A percentile compares a stretch with the other conserved stretches of the same genome.
phyloP scores from a whole-genome alignment of 2,113 vertebrate genomes.

The Condylura cristata region DNA sequence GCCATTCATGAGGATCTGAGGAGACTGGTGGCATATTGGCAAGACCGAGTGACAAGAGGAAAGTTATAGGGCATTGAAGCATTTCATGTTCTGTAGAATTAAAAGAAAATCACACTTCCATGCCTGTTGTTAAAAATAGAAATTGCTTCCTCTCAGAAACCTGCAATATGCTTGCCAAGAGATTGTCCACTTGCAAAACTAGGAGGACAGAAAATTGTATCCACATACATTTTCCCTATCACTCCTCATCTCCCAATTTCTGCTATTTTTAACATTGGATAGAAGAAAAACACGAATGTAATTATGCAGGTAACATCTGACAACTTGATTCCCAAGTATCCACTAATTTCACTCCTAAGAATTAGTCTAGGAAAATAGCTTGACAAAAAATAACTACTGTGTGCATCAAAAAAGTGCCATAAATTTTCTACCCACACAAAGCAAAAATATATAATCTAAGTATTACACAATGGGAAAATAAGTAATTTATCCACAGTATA shows the following conservation, averaged over 20 bases:
- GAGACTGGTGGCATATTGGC: background rate
- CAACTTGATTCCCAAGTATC: background rate
- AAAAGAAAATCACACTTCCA: constrained; percentile 19
- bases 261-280: background rate
- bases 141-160: constrained; percentile 22
- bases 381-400: constrained; percentile 10
- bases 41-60: background rate
- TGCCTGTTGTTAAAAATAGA: constrained; percentile 31
- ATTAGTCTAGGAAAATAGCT: background rate
- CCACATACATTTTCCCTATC: background rate
- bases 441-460: background rate
- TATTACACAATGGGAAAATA: constrained; percentile 11
- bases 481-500: constrained; percentile 13
- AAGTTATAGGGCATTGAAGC: background rate
- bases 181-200: background rate
- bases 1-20: background rate
- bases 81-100: background rate
- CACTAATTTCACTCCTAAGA: background rate
- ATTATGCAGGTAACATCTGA: background rate
- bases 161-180: constrained; percentile 29
- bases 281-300: background rate
- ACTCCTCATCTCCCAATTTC: background rate
- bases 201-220: background rate
- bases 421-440: background rate
- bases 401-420: background rate